These are phyloP conservation scores for Neodiprion virginianus DNA, from an alignment of 1,140 invertebrate genomes.

Conservation along the genomic window DNA sequence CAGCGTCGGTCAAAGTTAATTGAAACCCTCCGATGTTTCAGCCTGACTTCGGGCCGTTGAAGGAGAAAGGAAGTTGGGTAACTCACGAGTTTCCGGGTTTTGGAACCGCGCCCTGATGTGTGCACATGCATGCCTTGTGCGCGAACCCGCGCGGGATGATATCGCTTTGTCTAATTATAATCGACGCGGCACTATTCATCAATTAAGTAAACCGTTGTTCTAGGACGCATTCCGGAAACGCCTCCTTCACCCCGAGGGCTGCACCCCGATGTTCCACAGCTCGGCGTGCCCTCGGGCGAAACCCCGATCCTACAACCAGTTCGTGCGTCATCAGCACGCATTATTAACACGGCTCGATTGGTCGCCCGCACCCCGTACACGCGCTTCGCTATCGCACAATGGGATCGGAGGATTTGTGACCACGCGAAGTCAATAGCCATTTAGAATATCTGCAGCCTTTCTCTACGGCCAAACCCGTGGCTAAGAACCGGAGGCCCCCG, in stretches of 20 bases:
- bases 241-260: neutral
- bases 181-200: neutral
- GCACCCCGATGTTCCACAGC: too few relatives aligned
- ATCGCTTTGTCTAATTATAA: conserved; percentile 1
- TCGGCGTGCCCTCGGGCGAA: too few relatives aligned
- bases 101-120: neutral
- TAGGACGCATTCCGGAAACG: neutral
- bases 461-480: neutral
- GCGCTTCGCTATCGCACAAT: neutral
- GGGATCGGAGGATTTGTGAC: neutral
- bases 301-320: neutral
- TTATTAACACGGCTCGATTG: conserved; percentile 1
- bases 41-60: neutral
- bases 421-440: neutral
- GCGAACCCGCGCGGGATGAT: neutral
- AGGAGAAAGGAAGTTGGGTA: neutral
- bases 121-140: neutral
- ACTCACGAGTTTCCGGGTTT: neutral
- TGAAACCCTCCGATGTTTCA: neutral
- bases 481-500: too few relatives aligned
- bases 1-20: neutral
- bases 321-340: neutral
- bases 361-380: neutral
- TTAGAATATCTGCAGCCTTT: neutral
- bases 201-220: neutral